Percentiles rank a stretch among this genome's conserved stretches.
Conservation (phyloP, 2,113 vertebrate genomes). For the Dolichallabes microphthalmus region DNA sequence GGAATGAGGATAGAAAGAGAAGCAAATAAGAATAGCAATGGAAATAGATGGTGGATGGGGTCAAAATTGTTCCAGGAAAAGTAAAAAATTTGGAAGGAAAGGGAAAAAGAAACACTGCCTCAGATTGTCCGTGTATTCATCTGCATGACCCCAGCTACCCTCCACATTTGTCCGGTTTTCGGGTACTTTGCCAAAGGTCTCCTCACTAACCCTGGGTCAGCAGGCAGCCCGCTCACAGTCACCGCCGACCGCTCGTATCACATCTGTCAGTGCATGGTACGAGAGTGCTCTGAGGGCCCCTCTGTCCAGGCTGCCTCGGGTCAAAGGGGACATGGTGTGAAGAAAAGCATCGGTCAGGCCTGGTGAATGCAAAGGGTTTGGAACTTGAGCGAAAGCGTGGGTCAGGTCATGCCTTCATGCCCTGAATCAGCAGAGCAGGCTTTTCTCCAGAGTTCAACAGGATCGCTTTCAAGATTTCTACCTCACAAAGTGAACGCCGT, state of each 20-base stretch:
- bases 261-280: slow-evolving; percentile 54
- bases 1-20: neutral
- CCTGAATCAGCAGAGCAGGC: slow-evolving; percentile 28
- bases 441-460: slow-evolving; percentile 47
- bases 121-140: slow-evolving; percentile 28
- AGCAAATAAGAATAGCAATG: slow-evolving; percentile 25
- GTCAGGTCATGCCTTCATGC: slow-evolving; percentile 29
- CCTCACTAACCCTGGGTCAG: slow-evolving; percentile 46
- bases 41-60: slow-evolving; percentile 18
- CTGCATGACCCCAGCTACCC: slow-evolving; percentile 45
- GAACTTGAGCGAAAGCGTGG: slow-evolving; percentile 53
- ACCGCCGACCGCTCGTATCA: slow-evolving; percentile 42
- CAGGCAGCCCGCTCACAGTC: slow-evolving; percentile 38
- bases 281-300: slow-evolving; percentile 65
- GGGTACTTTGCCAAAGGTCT: slow-evolving; percentile 44
- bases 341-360: slow-evolving; percentile 54
- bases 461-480: slow-evolving; percentile 43
- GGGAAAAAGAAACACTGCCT: slow-evolving; percentile 33
- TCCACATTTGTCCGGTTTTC: slow-evolving; percentile 50
- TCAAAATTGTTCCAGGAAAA: slow-evolving; percentile 30
- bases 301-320: slow-evolving; percentile 55
- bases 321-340: slow-evolving; percentile 45
- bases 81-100: slow-evolving; percentile 40
- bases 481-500: slow-evolving; percentile 18
- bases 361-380: slow-evolving; percentile 47